Evolutionary conservation across 1,140 invertebrate species (phyloP).

Genomic region (Drosophila sechellia): DNA sequence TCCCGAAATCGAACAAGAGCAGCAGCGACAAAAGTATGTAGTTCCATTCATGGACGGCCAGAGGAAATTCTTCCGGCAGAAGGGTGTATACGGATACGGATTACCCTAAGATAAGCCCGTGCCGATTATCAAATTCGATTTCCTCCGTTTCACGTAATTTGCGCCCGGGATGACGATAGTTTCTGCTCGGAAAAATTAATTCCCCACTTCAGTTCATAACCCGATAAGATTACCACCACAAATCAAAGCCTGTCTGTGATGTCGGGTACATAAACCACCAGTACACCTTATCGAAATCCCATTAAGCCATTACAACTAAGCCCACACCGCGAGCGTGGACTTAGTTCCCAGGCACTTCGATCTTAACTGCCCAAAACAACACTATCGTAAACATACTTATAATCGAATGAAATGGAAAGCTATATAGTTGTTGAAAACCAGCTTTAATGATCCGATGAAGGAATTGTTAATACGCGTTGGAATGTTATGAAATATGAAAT

Average conservation of each 20-base stretch:
- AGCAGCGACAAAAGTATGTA: slow-evolving; percentile 20
- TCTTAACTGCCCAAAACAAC: neutral
- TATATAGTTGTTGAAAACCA: neutral
- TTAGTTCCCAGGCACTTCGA: neutral
- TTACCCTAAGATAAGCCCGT: slow-evolving; percentile 19
- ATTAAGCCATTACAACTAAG: neutral
- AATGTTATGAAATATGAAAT: neutral
- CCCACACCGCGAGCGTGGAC: neutral
- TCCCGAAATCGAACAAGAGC: slow-evolving; percentile 34
- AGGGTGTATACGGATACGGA: slow-evolving; percentile 9
- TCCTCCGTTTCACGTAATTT: slow-evolving; percentile 20
- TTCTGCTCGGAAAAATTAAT: neutral
- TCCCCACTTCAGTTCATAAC: neutral
- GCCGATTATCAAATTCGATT: slow-evolving; percentile 19
- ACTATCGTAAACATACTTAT: neutral
- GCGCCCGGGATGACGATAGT: slow-evolving; percentile 19
- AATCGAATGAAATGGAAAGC: neutral
- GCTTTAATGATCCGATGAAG: neutral
- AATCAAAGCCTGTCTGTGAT: slow-evolving; percentile 11
- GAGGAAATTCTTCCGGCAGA: slow-evolving; percentile 1
- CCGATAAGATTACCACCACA: slow-evolving; percentile 29
- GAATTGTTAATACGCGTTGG: neutral
- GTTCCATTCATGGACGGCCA: slow-evolving; percentile 21
- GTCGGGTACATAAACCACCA: slow-evolving; percentile 1
- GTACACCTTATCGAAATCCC: slow-evolving; percentile 1